Evolutionary conservation across 2,797 vertebrate species (phyloP).

Genomic region (Hylomyscus alleni): DNA sequence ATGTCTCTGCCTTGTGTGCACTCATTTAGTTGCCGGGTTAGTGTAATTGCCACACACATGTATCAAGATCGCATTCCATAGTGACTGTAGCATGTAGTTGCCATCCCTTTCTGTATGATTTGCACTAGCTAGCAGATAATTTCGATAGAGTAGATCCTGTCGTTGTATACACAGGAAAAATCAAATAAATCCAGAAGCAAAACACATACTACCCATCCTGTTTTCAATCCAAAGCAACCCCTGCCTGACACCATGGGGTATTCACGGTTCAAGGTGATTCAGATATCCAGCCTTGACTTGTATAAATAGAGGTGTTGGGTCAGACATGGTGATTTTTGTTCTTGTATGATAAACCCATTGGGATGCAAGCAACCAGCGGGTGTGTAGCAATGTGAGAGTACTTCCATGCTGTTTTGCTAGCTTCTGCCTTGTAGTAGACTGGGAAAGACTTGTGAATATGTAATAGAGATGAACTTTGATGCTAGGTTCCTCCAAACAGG

Average conservation of each 20-base stretch:
- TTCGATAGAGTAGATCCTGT: not conserved
- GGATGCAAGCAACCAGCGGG: not conserved
- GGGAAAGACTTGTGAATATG: not conserved
- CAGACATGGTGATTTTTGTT: not conserved
- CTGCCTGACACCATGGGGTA: too few relatives aligned
- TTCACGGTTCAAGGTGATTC: not conserved
- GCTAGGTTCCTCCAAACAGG: not conserved
- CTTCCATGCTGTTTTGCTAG: rapidly evolving
- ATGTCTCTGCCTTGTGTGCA: not conserved
- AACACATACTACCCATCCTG: too few relatives aligned
- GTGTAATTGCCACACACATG: not conserved
- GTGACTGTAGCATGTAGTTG: not conserved
- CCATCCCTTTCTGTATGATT: not conserved
- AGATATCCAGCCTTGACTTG: not conserved
- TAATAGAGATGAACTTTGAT: not conserved
- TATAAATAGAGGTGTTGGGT: not conserved
- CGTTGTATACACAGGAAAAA: not conserved
- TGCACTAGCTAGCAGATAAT: not conserved
- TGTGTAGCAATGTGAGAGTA: not conserved
- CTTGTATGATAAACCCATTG: not conserved
- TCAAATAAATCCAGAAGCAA: not conserved
- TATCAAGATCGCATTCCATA: not conserved
- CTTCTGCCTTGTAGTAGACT: not conserved
- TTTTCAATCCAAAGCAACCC: not conserved
- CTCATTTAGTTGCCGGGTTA: not conserved